Conservation (phyloP, 2,113 vertebrate genomes). For the Nematolebias whitei region DNA sequence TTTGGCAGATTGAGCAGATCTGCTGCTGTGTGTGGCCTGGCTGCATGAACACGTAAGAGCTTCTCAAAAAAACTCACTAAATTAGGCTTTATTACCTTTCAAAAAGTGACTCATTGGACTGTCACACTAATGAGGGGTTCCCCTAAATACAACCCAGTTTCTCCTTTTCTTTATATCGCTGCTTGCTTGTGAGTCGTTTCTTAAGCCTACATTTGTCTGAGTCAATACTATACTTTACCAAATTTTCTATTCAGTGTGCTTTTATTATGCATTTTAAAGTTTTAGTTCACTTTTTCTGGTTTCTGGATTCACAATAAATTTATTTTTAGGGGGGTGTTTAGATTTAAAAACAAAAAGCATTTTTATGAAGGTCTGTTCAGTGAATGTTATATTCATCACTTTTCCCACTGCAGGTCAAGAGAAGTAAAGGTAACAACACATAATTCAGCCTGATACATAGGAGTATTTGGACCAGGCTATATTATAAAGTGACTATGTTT, state of each 20-base stretch:
- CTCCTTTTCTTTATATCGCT: slow-evolving; percentile 23
- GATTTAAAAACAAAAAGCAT: too few species aligned
- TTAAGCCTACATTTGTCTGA: slow-evolving; percentile 13
- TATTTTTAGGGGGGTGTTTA: neutral
- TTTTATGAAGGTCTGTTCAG: too few species aligned
- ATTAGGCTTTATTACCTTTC: slow-evolving; percentile 59
- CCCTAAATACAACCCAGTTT: slow-evolving; percentile 38
- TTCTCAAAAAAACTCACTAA: slow-evolving; percentile 50
- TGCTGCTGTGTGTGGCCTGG: slow-evolving; percentile 63
- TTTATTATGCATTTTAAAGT: too few species aligned
- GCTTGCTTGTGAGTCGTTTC: neutral
- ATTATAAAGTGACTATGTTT: too few species aligned
- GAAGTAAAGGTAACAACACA: too few species aligned
- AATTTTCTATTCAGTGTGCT: neutral
- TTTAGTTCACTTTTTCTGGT: neutral
- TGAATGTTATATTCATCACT: too few species aligned
- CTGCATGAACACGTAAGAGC: slow-evolving; percentile 50
- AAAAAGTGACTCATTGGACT: slow-evolving; percentile 62
- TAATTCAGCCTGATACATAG: too few species aligned
- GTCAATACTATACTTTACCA: slow-evolving; percentile 22
- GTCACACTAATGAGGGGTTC: slow-evolving; percentile 66
- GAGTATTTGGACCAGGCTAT: too few species aligned
- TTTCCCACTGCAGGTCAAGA: too few species aligned
- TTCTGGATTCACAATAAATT: neutral
- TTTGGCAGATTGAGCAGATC: slow-evolving; percentile 47